Base-by-base conservation (phyloP, 2,888 invertebrate genomes). In the Panzeria rudis region DNA sequence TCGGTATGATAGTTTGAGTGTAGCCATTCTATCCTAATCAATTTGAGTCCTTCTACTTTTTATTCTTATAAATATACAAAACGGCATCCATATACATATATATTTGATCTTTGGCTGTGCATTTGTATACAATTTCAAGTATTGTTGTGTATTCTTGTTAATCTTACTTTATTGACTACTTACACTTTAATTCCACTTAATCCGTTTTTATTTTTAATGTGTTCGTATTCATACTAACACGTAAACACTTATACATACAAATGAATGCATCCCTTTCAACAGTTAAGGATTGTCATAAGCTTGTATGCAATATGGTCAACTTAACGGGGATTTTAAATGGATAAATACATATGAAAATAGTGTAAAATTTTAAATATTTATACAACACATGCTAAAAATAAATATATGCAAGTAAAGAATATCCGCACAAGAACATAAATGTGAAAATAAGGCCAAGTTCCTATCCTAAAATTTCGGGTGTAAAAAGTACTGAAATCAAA, bases 121-220 rank as follows among this genome's bases (percentile, higher is more conserved):
- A 56, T 41, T 17, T 64, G 9, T 44, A 29, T 32, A 47, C 25
- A 23, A 29, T 52, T 35, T 41, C 35, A 59, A 73, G 73, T 76
- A 56, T 71, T 80, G 66, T 72, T 56, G 32, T 50, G 17, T 52
- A 47, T 64, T 66, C 52, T 44, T 76, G 66, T 84, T 76, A 84
- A 80, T 80, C 71, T 64, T 80, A 61, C 64, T 80, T 80, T 76
- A 84, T 84, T 71, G 79, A 79, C 79, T 84, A 69, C 71, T 82
- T 82, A 76, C 56, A 71, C 54, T 64, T 82, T 82, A 71, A 82
- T 82, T 82, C 76, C 69, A 64, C 52, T 71, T 82, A 76, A 82
- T 76, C 82, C 66, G 54, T 50, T 76, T 69, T 52, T 56, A 71
- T 71, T 71, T 76, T 64, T 38, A 64, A 76, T 82, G 47, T 50